phyloP scores from a whole-genome alignment of 1,140 invertebrate species.

The Trinorchestia longiramus region DNA sequence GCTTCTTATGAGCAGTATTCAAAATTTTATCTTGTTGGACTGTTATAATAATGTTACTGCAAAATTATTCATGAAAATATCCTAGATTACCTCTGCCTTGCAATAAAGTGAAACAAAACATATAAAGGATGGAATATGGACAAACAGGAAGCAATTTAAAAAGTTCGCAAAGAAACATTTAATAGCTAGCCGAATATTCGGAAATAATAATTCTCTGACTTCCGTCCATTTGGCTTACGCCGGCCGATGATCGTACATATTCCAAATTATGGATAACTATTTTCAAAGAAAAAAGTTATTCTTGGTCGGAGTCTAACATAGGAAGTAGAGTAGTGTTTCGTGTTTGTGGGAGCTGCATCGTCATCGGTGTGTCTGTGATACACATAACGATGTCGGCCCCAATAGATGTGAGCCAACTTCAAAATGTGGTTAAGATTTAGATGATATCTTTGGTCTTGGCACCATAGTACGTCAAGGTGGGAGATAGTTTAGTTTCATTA shows the following conservation, averaged over 20 bases:
- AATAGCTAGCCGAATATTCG: background rate
- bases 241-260: background rate
- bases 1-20: no score
- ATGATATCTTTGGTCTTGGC: background rate
- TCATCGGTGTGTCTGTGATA: background rate
- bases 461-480: background rate
- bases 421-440: background rate
- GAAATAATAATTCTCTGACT: background rate
- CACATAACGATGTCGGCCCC: background rate
- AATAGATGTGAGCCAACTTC: background rate
- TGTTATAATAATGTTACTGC: no score
- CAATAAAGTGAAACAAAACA: no score
- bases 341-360: background rate
- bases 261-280: background rate
- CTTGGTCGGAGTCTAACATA: background rate
- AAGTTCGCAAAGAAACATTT: background rate
- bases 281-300: background rate
- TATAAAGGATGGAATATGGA: no score
- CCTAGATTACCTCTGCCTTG: no score
- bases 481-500: background rate
- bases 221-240: background rate
- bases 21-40: no score
- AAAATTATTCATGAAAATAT: no score
- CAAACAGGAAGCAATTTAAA: background rate
- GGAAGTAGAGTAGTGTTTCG: background rate